Evolutionary conservation across 1,140 invertebrate species (phyloP), one percentile per base, ranked within the genome.

Genomic region (Bombus ignitus): DNA sequence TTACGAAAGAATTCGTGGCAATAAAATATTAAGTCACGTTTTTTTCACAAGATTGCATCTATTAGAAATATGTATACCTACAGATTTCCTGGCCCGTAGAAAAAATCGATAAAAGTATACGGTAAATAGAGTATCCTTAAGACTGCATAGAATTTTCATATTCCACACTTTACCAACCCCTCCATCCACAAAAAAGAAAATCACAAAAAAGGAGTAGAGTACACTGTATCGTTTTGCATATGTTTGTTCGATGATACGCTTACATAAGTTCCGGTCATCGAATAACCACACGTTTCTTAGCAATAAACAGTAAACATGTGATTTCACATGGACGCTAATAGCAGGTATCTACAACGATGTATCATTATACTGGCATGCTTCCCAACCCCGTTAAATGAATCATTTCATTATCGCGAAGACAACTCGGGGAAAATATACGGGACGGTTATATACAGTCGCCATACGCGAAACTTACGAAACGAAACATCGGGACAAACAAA

Each of bases 361-460:
- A 81, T 89, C 79, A 76, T 86, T 70, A 44, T 72, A 70, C 57
- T 85, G 74, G 57, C 70, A 53, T 78, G 39, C n/a, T 74, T 87
- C 82, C 71, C 74, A 70, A 59, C 35, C 35, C 39, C 57, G 83
- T 90, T 53, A 89, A 90, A 87, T 42, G 37, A 28, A 74, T 66
- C 78, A 87, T 87, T 79, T 90, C 87, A 90, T 90, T 90, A 87
- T 85, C 84, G 53, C 42, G 9, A 15, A 37, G 74, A 72, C 79
- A 87, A 53, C 74, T 42, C 13, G 2, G 9, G 44, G 32, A 65
- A 65, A 72, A 83, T 72, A n/a, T 77, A 71, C 73, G 44, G 53
- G 35, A 72, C 65, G n/a, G 22, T 39, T 65, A 80, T 79, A 80
- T 57, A 57, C 44, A 37, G 32, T n/a, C 28, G 35, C 15, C 28